Evolutionary conservation across 1,140 invertebrate species (phyloP).

Genomic region (Cyclargus thomasi): DNA sequence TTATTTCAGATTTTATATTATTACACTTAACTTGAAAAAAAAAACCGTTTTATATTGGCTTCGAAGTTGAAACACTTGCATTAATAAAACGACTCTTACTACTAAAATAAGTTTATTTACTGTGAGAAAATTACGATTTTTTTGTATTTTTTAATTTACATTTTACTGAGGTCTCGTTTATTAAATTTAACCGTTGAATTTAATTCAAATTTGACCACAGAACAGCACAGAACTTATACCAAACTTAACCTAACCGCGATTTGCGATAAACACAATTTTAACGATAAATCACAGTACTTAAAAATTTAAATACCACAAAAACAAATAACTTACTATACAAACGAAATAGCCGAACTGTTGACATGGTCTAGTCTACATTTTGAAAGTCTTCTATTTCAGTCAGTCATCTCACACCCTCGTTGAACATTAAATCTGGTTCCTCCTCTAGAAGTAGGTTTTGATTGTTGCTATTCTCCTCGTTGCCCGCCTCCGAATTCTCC

Average conservation of each 20-base stretch:
- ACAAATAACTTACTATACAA: conserved; percentile 72
- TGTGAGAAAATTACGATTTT: conserved; percentile 68
- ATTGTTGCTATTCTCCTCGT: conserved; percentile 71
- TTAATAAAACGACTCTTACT: conserved; percentile 40
- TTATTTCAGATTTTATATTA: neutral
- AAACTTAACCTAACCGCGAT: conserved; percentile 7
- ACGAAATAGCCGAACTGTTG: conserved; percentile 45
- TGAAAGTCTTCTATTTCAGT: conserved; percentile 39
- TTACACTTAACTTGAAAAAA: too few species aligned
- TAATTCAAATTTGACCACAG: conserved; percentile 18
- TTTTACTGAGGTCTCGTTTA: neutral
- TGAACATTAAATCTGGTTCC: conserved; percentile 55
- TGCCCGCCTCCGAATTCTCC: conserved; percentile 57
- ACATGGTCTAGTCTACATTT: conserved; percentile 52
- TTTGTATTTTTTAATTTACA: conserved; percentile 37
- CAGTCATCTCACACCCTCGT: conserved; percentile 68
- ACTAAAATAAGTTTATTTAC: conserved; percentile 73
- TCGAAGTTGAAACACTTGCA: too few species aligned
- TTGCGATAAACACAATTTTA: conserved; percentile 47
- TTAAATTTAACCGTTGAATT: conserved; percentile 21
- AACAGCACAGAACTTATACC: neutral
- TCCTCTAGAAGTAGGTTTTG: conserved; percentile 65
- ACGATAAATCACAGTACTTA: conserved; percentile 60
- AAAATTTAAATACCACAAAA: conserved; percentile 54
- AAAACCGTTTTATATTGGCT: too few species aligned